Percentiles rank a stretch among this genome's conserved stretches.
Conservation (phyloP, 2,888 invertebrate species). For the Papilio gigon region DNA sequence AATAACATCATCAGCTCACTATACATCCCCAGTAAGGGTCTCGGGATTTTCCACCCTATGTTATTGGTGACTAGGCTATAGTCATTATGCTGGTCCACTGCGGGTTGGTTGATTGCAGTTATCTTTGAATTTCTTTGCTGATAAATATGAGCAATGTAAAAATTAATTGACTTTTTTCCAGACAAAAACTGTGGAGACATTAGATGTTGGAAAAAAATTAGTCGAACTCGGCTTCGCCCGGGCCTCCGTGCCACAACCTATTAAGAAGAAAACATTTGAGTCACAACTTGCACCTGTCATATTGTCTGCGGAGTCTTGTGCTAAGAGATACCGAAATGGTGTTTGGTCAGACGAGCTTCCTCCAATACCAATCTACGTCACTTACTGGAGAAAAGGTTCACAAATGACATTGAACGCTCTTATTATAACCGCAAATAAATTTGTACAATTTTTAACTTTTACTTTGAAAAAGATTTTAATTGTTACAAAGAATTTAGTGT, state of each 20-base stretch:
- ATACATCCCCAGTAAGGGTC: no score
- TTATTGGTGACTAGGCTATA: no score
- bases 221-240: conserved; percentile 78
- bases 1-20: background rate
- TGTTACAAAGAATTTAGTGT: conserved; percentile 63
- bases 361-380: conserved; percentile 66
- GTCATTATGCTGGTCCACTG: no score
- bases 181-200: conserved; percentile 68
- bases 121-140: no score
- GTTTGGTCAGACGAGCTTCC: conserved; percentile 76
- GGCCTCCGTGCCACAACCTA: conserved; percentile 61
- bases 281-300: conserved; percentile 68
- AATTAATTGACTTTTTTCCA: conserved; percentile 53
- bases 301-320: conserved; percentile 69
- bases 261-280: conserved; percentile 70
- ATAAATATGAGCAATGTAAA: background rate
- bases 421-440: conserved; percentile 56
- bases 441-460: conserved; percentile 56
- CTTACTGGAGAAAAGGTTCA: conserved; percentile 70
- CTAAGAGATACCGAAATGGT: conserved; percentile 70
- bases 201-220: conserved; percentile 74
- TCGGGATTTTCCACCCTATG: no score
- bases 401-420: conserved; percentile 54
- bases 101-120: no score
- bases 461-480: conserved; percentile 61